These are phyloP conservation scores for Ceratosolen solmsi DNA, from an alignment of 1,140 invertebrate genomes.

Conservation along the genomic window DNA sequence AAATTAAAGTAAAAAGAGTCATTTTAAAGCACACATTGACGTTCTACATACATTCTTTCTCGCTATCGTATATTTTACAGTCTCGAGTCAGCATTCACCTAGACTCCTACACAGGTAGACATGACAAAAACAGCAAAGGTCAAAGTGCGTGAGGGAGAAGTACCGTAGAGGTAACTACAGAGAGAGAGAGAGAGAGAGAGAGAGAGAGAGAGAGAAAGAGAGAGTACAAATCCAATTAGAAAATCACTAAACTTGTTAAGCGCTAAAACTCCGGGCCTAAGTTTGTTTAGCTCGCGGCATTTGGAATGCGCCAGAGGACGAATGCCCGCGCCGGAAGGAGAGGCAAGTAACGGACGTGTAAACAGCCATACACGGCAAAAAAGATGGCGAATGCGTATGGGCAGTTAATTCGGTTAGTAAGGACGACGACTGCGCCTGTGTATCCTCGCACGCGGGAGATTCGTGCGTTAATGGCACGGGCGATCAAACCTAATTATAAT, in stretches of 20 bases:
- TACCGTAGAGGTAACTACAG: not conserved
- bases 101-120: not conserved
- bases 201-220: not conserved
- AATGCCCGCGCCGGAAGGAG: not conserved
- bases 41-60: not conserved
- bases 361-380: not conserved
- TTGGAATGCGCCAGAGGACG: conserved; percentile 9
- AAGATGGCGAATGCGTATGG: not conserved
- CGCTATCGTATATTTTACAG: conserved; percentile 29
- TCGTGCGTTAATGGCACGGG: conserved; percentile 37
- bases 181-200: not conserved
- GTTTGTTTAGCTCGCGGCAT: conserved; percentile 49
- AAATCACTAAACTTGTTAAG: conserved; percentile 51
- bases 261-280: conserved; percentile 45
- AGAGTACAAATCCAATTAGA: conserved; percentile 47
- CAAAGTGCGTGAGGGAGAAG: not conserved
- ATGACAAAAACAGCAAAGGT: not conserved
- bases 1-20: not conserved
- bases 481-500: conserved; percentile 49
- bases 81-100: not conserved
- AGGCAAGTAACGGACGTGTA: conserved; percentile 18
- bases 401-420: conserved; percentile 34
- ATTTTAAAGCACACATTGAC: not conserved
- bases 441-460: not conserved
- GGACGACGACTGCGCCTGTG: not conserved